Evolutionary conservation across 2,797 vertebrate genomes (phyloP).

Genomic region (Australoheros facetus): DNA sequence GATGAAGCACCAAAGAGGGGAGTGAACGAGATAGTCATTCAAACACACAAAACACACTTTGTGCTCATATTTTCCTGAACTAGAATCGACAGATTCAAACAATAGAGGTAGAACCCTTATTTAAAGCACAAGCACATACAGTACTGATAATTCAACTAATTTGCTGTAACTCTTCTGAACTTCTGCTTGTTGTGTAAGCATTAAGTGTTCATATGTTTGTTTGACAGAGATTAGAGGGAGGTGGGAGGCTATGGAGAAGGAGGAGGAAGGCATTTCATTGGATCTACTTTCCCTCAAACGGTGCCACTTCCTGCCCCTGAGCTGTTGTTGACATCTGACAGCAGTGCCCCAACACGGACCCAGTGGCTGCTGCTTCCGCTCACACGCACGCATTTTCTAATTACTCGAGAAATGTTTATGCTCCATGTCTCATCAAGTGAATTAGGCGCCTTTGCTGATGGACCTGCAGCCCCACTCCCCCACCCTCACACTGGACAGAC

Average conservation of each 20-base stretch:
- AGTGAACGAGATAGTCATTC: neutral
- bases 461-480: neutral
- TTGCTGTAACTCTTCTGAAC: neutral
- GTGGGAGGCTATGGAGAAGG: neutral
- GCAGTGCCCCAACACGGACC: conserved; percentile 51
- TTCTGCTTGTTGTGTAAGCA: neutral
- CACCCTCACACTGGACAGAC: neutral
- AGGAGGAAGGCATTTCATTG: conserved; percentile 27
- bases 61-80: neutral
- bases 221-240: conserved; percentile 15
- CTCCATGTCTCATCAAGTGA: conserved; percentile 61
- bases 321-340: conserved; percentile 80
- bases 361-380: conserved; percentile 61
- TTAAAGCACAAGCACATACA: neutral
- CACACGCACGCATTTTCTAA: conserved; percentile 59
- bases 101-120: neutral
- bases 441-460: conserved; percentile 58
- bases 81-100: neutral
- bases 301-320: conserved; percentile 80
- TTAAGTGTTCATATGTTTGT: conserved; percentile 2
- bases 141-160: neutral
- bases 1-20: neutral
- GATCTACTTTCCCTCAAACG: conserved; percentile 65
- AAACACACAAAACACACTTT: neutral
- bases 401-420: conserved; percentile 58